Conservation (phyloP, 2,888 invertebrate genomes). For the Xestia rhomboidea region DNA sequence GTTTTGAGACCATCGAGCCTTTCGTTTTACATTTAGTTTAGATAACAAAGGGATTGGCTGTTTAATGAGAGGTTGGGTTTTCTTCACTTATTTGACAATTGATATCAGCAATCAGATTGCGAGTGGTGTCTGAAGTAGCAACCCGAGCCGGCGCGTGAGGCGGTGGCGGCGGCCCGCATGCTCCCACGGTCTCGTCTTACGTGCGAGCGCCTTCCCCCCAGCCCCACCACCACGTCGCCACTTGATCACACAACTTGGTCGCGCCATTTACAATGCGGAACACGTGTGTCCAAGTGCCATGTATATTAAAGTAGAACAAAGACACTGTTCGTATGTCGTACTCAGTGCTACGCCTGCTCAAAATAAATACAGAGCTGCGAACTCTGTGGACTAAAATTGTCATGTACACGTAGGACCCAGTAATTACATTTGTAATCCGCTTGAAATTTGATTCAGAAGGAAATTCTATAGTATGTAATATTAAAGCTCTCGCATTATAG, state of each 20-base stretch:
- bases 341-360: constrained; percentile 41
- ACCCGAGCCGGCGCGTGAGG: constrained; percentile 66
- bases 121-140: constrained; percentile 53
- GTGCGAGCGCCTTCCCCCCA: constrained; percentile 70
- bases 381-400: constrained; percentile 37
- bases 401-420: constrained; percentile 23
- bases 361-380: constrained; percentile 55
- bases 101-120: constrained; percentile 38
- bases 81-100: constrained; percentile 20
- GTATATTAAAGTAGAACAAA: constrained; percentile 63
- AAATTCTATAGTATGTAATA: constrained; percentile 4
- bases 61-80: constrained; percentile 16
- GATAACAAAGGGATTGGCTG: constrained; percentile 19
- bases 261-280: constrained; percentile 80
- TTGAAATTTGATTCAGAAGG: constrained; percentile 27
- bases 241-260: constrained; percentile 74
- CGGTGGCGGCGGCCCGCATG: constrained; percentile 79
- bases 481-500: constrained; percentile 18
- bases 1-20: constrained; percentile 25
- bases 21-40: constrained; percentile 19
- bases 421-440: constrained; percentile 47
- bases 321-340: constrained; percentile 47
- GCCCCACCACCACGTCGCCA: constrained; percentile 65
- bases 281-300: constrained; percentile 81
- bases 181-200: constrained; percentile 86